Evolutionary conservation across 2,888 invertebrate genomes (phyloP), one percentile per base, ranked within the genome.

Genomic region (Anoplius nigerrimus): DNA sequence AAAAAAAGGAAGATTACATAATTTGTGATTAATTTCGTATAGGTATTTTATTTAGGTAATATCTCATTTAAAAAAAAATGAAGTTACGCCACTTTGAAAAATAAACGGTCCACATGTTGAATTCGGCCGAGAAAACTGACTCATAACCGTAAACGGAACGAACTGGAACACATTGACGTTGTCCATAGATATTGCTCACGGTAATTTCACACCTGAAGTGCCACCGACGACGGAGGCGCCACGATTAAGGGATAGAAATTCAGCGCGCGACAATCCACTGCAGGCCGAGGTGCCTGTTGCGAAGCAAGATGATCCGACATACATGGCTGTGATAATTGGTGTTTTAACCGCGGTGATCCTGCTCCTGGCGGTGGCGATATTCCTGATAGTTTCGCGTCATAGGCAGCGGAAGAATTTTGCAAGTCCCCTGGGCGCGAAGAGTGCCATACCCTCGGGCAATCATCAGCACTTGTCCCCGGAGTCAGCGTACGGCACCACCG

Each of bases 301-400:
- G 15, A 89, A 89, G 69, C 89, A 90, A 76, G 90, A 90, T 70
- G 90, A 90, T 75, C 90, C 90, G 68, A 90, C 90, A 2, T 91
- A 91, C 83, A 90, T 91, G 89, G 91, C 91, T 5, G 89, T 91
- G 74, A 90, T 91, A 77, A 90, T 91, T 76, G 91, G 91, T 16
- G 89, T 92, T 18, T 84, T 92, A 60, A 91, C 91, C 63, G 92
- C 91, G 0, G 90, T 92, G 68, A 91, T 92, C 68, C 88, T 92
- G 59, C 86, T 92, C 18, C 86, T 92, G 62, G 91, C 91, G 18
- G 90, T 91, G 51, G 90, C 91, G 68, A 91, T 92, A 75, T 90
- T 91, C 81, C 87, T 92, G 66, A 91, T 92, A 84, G 88, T 91
- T 43, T 86, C 90, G 20, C 85, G 90, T 6, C 90, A 91, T 80